Evolutionary conservation across 2,888 invertebrate genomes (phyloP), one percentile per base, ranked within the genome.

Genomic region (Euspilapteryx auroguttella): DNA sequence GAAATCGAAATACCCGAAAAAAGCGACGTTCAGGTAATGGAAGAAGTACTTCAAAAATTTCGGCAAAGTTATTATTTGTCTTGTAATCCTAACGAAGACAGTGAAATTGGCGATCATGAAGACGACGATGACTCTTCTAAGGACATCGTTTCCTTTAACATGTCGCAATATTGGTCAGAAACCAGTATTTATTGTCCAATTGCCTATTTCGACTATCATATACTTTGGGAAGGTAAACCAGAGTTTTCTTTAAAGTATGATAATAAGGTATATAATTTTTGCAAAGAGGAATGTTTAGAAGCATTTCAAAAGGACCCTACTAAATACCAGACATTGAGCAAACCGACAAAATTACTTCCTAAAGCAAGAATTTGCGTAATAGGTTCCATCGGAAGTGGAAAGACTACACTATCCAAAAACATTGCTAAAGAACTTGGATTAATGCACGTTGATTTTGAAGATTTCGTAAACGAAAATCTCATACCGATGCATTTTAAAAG

Each of bases 101-200:
- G 51, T 25, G 53, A 48, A 32, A 12, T 34, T 12, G 50, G 49
- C 21, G 39, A 40, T 25, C 34, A 38, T 22, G 53, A 49, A 9
- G 49, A 56, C 12, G 59, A 55, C 34, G 40, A 49, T 21, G 45
- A 47, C 15, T 30, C 21, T 2, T 28, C 41, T 17, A 54, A 54
- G 39, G 51, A 69, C 38, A 33, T 45, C 14, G 33, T 57, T 12
- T 49, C 37, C 2, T 48, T 47, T 34, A 71, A 68, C 37, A 47
- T 56, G 28, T 31, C 49, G 22, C 47, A 65, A 28, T 56, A 56
- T 32, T 65, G 80, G 30, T 80, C 85, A n/a, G 80, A 81, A 45
- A 81, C 79, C 2, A 61, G 58, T 34, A 41, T 64, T 38, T 85
- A 77, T 41, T 86, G 86, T 42, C 85, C 86, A 1, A 69, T 85